Evolutionary conservation across 37 sponge, comb jelly and placozoan genomes (phyloP).

Genomic region (Ephydatia muelleri): DNA sequence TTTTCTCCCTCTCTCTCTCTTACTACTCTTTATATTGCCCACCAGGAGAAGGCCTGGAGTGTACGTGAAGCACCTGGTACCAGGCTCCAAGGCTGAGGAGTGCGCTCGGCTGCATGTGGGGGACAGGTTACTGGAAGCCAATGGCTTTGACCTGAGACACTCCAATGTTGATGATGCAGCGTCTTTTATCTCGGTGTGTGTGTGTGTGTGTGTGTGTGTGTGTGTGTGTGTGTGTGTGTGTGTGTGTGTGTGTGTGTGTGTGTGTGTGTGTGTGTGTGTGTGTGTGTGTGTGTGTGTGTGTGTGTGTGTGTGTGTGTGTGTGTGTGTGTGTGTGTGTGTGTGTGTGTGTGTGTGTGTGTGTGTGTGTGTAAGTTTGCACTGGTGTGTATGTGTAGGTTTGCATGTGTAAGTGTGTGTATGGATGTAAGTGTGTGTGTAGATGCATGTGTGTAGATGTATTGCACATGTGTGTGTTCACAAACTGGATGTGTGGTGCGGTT

Average conservation of each 20-base stretch:
- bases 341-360: background rate
- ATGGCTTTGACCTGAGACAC: conserved; percentile 64
- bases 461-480: background rate
- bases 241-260: conserved; percentile 2
- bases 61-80: conserved; percentile 61
- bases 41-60: conserved; percentile 58
- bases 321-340: background rate
- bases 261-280: conserved; percentile 1
- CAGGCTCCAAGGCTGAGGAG: conserved; percentile 50
- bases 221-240: conserved; percentile 6
- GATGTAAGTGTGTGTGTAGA: background rate
- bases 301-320: conserved; percentile 5
- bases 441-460: background rate
- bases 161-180: conserved; percentile 73
- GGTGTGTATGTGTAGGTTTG: background rate
- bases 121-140: conserved; percentile 77
- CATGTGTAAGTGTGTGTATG: background rate
- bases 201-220: background rate
- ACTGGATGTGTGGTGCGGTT: background rate
- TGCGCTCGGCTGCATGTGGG: conserved; percentile 41
- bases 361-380: background rate
- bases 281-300: background rate
- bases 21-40: background rate
- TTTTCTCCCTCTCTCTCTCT: background rate
- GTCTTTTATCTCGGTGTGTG: conserved; percentile 37